Conservation (phyloP, 2,797 vertebrate species). For the Lophotriccus pileatus region DNA sequence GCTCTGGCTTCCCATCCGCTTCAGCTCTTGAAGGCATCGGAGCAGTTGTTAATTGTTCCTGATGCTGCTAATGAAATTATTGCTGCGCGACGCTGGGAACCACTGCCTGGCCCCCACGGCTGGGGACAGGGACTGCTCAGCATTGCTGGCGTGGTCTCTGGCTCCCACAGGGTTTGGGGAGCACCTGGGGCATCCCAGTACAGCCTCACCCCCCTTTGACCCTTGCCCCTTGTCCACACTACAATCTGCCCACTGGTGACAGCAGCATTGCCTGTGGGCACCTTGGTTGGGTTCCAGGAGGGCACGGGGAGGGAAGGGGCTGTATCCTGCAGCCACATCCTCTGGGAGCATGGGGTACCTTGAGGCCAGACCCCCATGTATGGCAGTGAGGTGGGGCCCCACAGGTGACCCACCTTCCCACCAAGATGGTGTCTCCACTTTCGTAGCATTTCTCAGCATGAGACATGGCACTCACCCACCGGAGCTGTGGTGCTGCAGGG, state of each 20-base stretch:
- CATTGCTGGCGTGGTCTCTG: fast-evolving
- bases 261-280: background rate
- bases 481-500: background rate
- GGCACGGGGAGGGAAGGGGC: background rate
- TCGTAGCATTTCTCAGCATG: background rate
- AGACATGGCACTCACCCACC: fast-evolving
- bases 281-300: background rate
- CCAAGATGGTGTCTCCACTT: background rate
- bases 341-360: background rate
- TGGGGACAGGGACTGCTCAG: background rate
- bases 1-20: background rate
- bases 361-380: background rate
- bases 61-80: constrained; percentile 74
- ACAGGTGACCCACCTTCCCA: fast-evolving
- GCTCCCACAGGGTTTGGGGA: background rate
- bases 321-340: background rate
- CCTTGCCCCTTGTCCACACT: background rate
- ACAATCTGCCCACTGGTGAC: background rate
- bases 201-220: background rate
- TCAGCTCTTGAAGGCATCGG: constrained; percentile 64
- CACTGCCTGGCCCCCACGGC: background rate
- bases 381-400: background rate
- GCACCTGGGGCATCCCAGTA: background rate
- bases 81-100: constrained; percentile 13
- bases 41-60: constrained; percentile 75